phyloP scores from a whole-genome alignment of 2,797 vertebrate genomes.

The Sparus aurata region DNA sequence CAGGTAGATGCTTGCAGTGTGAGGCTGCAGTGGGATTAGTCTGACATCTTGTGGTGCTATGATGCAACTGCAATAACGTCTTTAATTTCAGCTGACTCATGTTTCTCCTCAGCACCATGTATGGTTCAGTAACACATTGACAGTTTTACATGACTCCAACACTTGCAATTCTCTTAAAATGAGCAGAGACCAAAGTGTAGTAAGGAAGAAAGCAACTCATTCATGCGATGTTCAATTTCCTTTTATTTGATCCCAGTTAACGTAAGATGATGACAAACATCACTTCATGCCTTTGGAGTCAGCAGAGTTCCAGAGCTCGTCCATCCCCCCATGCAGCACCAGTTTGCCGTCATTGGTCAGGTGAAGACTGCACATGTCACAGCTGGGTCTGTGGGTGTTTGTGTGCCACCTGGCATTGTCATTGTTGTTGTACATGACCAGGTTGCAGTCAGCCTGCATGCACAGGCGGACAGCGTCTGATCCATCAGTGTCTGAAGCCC shows the following conservation, averaged over 20 bases:
- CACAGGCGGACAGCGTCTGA: background rate
- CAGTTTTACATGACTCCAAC: too few species aligned
- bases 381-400: accelerated
- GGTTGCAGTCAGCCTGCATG: slow-evolving; percentile 70
- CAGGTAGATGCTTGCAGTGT: too few species aligned
- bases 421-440: slow-evolving; percentile 57
- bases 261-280: background rate
- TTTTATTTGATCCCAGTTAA: background rate
- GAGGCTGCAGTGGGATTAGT: too few species aligned
- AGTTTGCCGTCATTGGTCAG: slow-evolving; percentile 41
- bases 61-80: too few species aligned
- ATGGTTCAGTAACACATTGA: too few species aligned
- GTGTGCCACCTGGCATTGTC: background rate
- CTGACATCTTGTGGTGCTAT: too few species aligned
- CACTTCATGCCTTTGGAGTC: background rate
- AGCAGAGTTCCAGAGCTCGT: slow-evolving; percentile 29
- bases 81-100: too few species aligned
- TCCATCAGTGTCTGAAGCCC: slow-evolving; percentile 19
- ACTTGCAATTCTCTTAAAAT: too few species aligned
- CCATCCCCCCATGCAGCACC: background rate
- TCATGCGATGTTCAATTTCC: background rate
- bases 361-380: slow-evolving; percentile 7
- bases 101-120: too few species aligned
- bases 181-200: too few species aligned
- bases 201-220: background rate